phyloP scores from a whole-genome alignment of 1,140 invertebrate genomes.

The Cydia fagiglandana region DNA sequence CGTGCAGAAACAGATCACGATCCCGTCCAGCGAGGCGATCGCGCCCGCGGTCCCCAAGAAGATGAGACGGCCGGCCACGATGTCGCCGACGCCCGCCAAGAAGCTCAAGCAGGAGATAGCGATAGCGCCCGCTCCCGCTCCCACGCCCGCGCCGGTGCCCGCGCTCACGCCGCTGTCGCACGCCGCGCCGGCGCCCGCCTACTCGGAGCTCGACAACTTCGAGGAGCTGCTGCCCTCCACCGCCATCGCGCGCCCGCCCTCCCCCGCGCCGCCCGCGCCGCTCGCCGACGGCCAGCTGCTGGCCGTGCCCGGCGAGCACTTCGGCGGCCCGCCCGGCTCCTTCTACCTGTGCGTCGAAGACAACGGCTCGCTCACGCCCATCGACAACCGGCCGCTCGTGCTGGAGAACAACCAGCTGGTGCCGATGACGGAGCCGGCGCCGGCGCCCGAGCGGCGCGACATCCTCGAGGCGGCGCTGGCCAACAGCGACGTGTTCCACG shows the following conservation, averaged over 20 bases:
- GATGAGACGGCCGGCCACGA: constrained; percentile 49
- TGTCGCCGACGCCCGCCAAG: constrained; percentile 56
- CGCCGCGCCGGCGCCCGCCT: constrained; percentile 50
- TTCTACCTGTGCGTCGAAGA: constrained; percentile 84
- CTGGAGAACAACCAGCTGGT: constrained; percentile 80
- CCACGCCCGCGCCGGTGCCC: constrained; percentile 29
- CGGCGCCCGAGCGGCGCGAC: constrained; percentile 80
- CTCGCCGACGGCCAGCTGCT: constrained; percentile 82
- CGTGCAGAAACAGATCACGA: constrained; percentile 66
- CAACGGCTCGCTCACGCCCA: constrained; percentile 83
- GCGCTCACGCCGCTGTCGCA: constrained; percentile 46
- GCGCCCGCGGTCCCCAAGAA: constrained; percentile 54
- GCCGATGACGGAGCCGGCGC: constrained; percentile 66
- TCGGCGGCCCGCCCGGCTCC: constrained; percentile 82
- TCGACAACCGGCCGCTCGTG: constrained; percentile 84
- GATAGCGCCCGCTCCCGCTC: constrained; percentile 36
- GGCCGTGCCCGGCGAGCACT: constrained; percentile 83
- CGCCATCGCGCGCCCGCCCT: constrained; percentile 54
- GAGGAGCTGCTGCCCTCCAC: constrained; percentile 72
- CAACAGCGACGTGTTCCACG: constrained; percentile 86
- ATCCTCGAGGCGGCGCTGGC: constrained; percentile 87
- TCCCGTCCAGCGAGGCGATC: constrained; percentile 50
- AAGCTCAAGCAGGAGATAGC: constrained; percentile 65
- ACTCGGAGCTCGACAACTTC: constrained; percentile 67
- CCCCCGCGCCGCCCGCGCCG: constrained; percentile 46